Evolutionary conservation across 2,888 invertebrate species (phyloP), one percentile per base, ranked within the genome.

Genomic region (Drosophila phalerata): DNA sequence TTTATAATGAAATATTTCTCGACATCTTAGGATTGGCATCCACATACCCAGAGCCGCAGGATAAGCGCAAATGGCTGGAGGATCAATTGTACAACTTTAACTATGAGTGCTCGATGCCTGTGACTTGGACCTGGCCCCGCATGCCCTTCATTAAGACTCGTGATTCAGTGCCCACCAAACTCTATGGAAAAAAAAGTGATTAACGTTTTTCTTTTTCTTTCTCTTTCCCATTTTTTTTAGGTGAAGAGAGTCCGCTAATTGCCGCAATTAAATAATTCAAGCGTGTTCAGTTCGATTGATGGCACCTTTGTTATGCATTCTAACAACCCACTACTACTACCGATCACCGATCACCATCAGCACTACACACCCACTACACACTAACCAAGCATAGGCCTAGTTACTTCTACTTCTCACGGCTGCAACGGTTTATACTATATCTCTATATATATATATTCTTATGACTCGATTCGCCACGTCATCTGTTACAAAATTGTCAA

Each of bases 1-100:
- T 3, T 11, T 22, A 17, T 22, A 6, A 43, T 43, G 0, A 11
- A 6, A 22, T 3, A 15, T 15, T 45, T 43, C 1, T 15, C 6
- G 1, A 15, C 0, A 37, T 34, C 34, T 15, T 34, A 96, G 96
- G 96, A 92, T 94, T 96, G 77, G 97, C 97, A 3, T 97, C 97
- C 3, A 95, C 96, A 4, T 97, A 97, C 91, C 97, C 97, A 0
- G 96, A 97, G 92, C 97, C 97, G 42, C 94, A 95, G 79, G 95
- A 97, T 89, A 94, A 97, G 88, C 93, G 94, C 60, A 93, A 94
- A 74, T 96, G 96, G 92, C 94, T 97, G 37, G 93, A 95, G 84
- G 94, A 94, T 62, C 96, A 96, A 91, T 94, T 96, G 93, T 97
- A 97, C 93, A 95, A 95, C 91, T 95, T 94, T 87, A 94, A 96